A percentile compares a stretch with the other conserved stretches of the same genome.
phyloP scores from a whole-genome alignment of 1,140 invertebrate genomes.

The Zaprionus capensis region DNA sequence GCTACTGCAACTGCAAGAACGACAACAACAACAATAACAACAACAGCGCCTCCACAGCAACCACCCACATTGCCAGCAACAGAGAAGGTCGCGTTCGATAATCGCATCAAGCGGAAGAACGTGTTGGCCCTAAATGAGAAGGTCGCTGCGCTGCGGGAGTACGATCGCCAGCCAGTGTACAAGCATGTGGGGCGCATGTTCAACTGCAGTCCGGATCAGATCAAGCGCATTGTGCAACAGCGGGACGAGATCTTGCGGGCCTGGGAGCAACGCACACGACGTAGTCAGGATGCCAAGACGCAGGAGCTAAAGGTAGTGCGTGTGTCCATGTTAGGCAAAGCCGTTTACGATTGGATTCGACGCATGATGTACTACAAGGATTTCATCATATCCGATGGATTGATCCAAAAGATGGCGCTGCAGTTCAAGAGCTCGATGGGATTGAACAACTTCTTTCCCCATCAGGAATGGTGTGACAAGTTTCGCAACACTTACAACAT shows the following conservation, averaged over 20 bases:
- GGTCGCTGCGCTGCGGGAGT: constrained; percentile 75
- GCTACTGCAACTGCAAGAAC: constrained; percentile 15
- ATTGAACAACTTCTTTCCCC: constrained; percentile 74
- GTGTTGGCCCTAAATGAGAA: constrained; percentile 79
- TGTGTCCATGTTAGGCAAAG: constrained; percentile 75
- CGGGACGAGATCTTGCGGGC: constrained; percentile 71
- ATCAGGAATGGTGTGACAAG: constrained; percentile 82
- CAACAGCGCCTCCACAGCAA: not conserved
- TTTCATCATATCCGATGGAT: constrained; percentile 72
- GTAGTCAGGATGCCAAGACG: constrained; percentile 72
- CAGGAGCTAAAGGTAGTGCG: constrained; percentile 74
- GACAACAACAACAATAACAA: not conserved
- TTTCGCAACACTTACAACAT: constrained; percentile 75
- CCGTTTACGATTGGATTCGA: constrained; percentile 79
- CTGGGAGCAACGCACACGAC: constrained; percentile 76
- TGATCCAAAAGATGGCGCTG: constrained; percentile 80
- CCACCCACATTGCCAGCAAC: constrained; percentile 56
- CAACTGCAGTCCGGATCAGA: constrained; percentile 82
- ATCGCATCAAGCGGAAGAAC: constrained; percentile 82
- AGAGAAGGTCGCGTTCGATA: constrained; percentile 77
- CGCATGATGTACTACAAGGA: constrained; percentile 84
- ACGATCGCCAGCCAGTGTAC: constrained; percentile 75
- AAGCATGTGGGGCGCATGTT: constrained; percentile 79
- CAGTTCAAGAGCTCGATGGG: constrained; percentile 81
- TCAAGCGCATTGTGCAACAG: constrained; percentile 79